phyloP scores from a whole-genome alignment of 2,797 vertebrate species.

The Tolypeutes matacus region DNA sequence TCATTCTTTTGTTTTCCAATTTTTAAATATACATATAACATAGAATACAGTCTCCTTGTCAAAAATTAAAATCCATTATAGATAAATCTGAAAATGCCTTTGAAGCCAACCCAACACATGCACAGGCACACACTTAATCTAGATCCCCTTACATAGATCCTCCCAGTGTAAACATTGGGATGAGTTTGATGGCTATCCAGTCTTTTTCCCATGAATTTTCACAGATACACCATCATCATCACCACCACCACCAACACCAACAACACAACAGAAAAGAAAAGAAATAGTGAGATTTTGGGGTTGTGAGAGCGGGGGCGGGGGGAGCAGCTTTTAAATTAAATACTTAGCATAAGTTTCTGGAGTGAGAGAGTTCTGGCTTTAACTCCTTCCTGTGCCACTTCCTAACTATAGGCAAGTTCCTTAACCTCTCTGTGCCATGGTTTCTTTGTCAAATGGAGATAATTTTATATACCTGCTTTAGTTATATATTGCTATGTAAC shows the following conservation, averaged over 20 bases:
- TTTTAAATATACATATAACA: background rate
- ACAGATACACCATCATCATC: background rate
- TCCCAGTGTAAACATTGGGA: background rate
- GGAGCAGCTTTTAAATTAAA: background rate
- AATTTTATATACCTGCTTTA: background rate
- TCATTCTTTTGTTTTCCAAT: constrained; percentile 18
- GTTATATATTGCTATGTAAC: background rate
- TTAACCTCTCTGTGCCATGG: no score
- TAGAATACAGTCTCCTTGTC: background rate
- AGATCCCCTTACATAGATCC: background rate
- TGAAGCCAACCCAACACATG: background rate
- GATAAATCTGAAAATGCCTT: background rate
- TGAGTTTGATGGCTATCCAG: background rate
- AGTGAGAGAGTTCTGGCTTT: background rate
- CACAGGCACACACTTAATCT: no score
- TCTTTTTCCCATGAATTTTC: background rate
- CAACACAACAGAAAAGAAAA: background rate
- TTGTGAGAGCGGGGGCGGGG: no score
- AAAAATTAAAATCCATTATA: background rate
- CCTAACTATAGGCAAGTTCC: background rate
- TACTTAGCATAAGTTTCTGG: background rate
- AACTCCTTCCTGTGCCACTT: background rate
- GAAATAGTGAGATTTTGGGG: background rate
- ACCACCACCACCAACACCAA: no score
- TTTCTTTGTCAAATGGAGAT: background rate